A percentile compares a stretch with the other conserved stretches of the same genome.
Evolutionary conservation across 2,888 invertebrate genomes (phyloP).

Genomic region (Laothoe populi): DNA sequence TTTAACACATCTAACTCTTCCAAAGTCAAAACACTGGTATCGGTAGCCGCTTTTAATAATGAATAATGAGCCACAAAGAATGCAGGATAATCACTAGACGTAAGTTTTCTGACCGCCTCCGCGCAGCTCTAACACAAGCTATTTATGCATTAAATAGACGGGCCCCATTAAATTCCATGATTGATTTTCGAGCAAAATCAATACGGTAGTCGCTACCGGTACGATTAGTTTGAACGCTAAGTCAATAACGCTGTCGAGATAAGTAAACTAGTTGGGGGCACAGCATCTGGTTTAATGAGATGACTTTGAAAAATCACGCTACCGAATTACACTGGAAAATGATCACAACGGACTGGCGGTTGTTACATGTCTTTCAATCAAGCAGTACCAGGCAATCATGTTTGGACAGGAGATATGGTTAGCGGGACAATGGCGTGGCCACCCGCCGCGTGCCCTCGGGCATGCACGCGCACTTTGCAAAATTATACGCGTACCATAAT

Average conservation of each 20-base stretch:
- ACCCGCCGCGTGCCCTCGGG: constrained; percentile 71
- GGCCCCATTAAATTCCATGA: constrained; percentile 64
- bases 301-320: constrained; percentile 28
- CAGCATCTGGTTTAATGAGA: constrained; percentile 38
- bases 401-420: constrained; percentile 61
- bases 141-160: constrained; percentile 54
- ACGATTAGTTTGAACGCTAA: constrained; percentile 23
- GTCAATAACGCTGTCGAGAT: constrained; percentile 25
- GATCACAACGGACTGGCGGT: constrained; percentile 15
- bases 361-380: constrained; percentile 43
- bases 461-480: constrained; percentile 69
- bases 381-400: constrained; percentile 61
- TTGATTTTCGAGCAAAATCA: constrained; percentile 69
- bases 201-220: constrained; percentile 72
- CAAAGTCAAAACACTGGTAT: constrained; percentile 47
- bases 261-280: constrained; percentile 10
- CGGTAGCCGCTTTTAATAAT: constrained; percentile 79
- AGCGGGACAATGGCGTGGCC: constrained; percentile 61
- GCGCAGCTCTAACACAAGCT: constrained; percentile 9
- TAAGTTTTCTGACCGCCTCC: constrained; percentile 34
- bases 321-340: constrained; percentile 26
- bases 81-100: constrained; percentile 44
- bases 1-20: constrained; percentile 45
- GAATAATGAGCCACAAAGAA: constrained; percentile 73
- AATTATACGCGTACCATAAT: constrained; percentile 42